Base-by-base conservation (phyloP, 2,113 vertebrate genomes). In the Thomomys bottae region DNA sequence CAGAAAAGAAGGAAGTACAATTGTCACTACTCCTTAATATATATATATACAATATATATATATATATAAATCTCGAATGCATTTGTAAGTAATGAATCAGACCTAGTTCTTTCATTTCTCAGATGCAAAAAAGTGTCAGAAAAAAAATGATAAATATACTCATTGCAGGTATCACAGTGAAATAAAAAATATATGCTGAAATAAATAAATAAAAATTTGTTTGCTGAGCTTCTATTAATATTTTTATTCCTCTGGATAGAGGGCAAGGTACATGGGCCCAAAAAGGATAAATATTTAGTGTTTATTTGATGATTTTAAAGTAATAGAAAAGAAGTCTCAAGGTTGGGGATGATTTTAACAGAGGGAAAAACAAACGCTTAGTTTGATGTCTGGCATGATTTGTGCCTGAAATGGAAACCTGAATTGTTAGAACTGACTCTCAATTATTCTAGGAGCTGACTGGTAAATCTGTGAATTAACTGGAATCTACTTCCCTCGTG, bases 271-370 rank as follows among this genome's bases (percentile, higher is more conserved):
- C 77, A 64, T 85, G 68, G 18, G 21, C 83, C 11, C 10, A 71
- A 71, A 90, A 93, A 77, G 38, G 15, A 57, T 73, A 84, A 68
- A 73, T 4, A 3, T 78, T 93, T 95, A 77, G 89, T 86, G 68
- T 92, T 88, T 92, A 45, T 66, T 54, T 80, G 40, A 77, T 90
- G 94, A 77, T 93, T 87, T 94, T 95, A 84, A 94, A 89, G 63
- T 34, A 80, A 67, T 70, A 93, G 61, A 86, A 87, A 92, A 87
- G 34, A 26, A 88, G 88, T 81, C 28, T 73, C 66, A 71, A 17
- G 8, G 12, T 67, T 42, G 10, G 40, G 28, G 72, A 67, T 87
- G 59, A 18, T 76, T 94, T 71, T 59, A 15, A 94, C 49, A 85
- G 11, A n/a, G 10, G 28, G 30, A 15, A 54, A 54, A 70, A 26